Base-by-base conservation (phyloP, 2,888 invertebrate genomes). In the Dusona sp. region DNA sequence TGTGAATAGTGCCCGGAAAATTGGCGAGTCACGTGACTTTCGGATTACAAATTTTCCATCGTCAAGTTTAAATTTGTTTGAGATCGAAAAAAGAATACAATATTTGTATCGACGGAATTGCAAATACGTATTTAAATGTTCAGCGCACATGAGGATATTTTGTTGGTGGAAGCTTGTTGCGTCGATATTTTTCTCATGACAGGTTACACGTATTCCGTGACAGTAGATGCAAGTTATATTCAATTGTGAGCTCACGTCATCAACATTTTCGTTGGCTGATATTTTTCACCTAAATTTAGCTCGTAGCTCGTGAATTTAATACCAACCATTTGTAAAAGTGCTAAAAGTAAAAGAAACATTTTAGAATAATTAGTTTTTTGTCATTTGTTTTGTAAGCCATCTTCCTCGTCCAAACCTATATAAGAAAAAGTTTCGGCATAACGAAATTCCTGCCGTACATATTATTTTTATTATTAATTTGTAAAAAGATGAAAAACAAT, bases 1-100 rank as follows among this genome's bases (percentile, higher is more conserved):
- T 13, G 33, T 51, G 65, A 72, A 48, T 16, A 36, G 25, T 29
- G 33, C 67, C 42, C 33, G 74, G 74, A 74, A 74, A 57, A 67
- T 73, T 13, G n/a, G 42, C 36, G 38, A 38, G 22, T 61, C 74
- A 74, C 57, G 38, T 57, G 54, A 38, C 38, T 19, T 25, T 9
- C 6, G 61, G 29, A 29, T 29, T 6, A 61, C 6, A 65, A 77
- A 19, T 75, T 19, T 29, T 57, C 13, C 54, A 38, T 36, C 38
- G 36, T 33, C 22, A 22, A 13, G 54, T 16, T 38, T n/a, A 22
- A 57, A 73, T 36, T 57, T 38, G 11, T 54, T 73, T 57, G 51
- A 29, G 51, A 48, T 9, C 3, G 48, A 51, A 72, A 72, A 48
- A 3, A 68, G 36, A 38, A 11, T 13, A 42, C 42, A n/a, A n/a